Percentiles rank a stretch among this genome's conserved stretches.
Conservation (phyloP, 2,113 vertebrate species). For the Cyphomyrus discorhynchus region DNA sequence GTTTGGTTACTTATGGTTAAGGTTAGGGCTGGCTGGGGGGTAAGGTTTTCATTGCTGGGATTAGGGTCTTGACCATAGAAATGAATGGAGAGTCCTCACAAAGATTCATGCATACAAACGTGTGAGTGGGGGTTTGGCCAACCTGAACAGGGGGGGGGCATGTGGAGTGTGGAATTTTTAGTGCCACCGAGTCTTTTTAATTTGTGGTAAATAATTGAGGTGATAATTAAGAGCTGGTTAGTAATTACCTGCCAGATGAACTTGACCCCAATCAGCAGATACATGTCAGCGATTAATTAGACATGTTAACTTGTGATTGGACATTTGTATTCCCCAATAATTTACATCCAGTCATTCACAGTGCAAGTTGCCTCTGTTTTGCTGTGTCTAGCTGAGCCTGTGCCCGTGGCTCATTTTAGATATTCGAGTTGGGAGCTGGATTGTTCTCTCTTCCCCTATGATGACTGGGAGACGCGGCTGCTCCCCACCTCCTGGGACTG, state of each 20-base stretch:
- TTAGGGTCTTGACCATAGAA: not conserved
- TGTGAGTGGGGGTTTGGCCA: not conserved
- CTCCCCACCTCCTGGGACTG: not conserved
- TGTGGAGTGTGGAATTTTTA: not conserved
- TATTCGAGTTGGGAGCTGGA: not conserved
- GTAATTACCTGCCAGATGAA: not conserved
- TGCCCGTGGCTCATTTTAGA: not conserved
- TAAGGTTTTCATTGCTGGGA: not conserved
- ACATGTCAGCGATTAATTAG: not conserved
- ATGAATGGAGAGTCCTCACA: not conserved
- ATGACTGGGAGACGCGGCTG: not conserved
- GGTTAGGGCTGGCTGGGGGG: not conserved
- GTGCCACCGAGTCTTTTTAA: not conserved
- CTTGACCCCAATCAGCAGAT: not conserved
- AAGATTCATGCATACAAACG: not conserved
- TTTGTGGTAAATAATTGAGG: not conserved
- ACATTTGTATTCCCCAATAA: not conserved
- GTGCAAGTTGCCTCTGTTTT: not conserved
- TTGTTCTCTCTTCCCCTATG: not conserved
- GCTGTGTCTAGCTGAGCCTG: not conserved
- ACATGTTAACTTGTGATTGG: not conserved
- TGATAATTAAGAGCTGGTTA: not conserved
- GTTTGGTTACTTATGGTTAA: not conserved
- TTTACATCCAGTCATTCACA: not conserved
- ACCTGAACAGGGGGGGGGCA: not conserved